These are phyloP conservation scores for Aegithalos caudatus DNA, from an alignment of 2,113 vertebrate genomes.

Conservation along the genomic window DNA sequence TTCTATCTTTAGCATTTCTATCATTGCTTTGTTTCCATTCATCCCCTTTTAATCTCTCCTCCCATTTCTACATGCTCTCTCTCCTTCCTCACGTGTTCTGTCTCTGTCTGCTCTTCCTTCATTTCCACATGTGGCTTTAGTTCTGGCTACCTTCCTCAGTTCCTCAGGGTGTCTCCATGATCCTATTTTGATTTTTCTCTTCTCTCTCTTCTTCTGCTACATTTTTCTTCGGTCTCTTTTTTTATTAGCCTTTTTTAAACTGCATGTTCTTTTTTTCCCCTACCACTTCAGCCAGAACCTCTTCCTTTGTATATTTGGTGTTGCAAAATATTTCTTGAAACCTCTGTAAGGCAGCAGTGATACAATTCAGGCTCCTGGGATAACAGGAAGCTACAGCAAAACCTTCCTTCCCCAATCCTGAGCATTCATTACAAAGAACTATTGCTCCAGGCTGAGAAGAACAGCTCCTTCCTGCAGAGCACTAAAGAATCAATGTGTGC, in stretches of 20 bases:
- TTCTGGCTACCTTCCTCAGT: not conserved
- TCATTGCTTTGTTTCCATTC: not conserved
- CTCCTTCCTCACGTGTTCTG: not conserved
- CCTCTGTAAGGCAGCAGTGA: not conserved
- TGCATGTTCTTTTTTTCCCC: not conserved
- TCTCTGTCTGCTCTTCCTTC: not conserved
- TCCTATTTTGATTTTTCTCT: not conserved
- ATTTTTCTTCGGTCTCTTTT: not conserved
- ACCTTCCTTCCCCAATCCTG: not conserved
- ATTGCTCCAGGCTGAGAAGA: not conserved
- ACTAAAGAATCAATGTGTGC: not conserved
- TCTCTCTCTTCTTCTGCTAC: not conserved
- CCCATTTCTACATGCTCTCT: not conserved
- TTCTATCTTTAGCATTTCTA: not conserved
- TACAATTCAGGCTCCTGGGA: not conserved
- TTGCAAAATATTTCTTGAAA: not conserved
- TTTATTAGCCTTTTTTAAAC: not conserved
- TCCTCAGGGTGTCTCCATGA: not conserved
- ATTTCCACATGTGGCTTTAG: not conserved
- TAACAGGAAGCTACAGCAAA: not conserved
- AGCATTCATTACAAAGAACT: not conserved
- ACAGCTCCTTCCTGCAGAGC: not conserved
- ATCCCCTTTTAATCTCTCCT: not conserved
- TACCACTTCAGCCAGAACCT: not conserved
- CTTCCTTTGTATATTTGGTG: not conserved